Evolutionary conservation across 1,140 invertebrate species (phyloP).

Genomic region (Drosophila pectinifera): DNA sequence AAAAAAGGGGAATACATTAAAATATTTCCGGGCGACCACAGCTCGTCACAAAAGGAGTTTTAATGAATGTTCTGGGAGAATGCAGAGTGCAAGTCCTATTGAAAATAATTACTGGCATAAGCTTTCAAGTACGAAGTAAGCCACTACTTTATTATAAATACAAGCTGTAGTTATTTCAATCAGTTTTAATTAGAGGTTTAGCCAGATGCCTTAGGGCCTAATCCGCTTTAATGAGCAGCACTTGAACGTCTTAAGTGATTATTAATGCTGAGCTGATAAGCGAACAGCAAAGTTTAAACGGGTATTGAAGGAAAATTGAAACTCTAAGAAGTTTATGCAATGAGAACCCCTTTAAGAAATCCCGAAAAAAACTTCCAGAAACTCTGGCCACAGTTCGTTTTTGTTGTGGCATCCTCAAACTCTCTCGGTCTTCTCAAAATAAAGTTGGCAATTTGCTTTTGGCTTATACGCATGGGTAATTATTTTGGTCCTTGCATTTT

Average conservation of each 20-base stretch:
- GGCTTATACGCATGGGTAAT: slow-evolving; percentile 32
- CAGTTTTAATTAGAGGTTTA: not conserved
- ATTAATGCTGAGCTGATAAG: not conserved
- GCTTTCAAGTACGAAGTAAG: slow-evolving; percentile 9
- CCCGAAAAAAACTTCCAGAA: not conserved
- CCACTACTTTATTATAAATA: not conserved
- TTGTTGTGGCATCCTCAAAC: slow-evolving; percentile 5
- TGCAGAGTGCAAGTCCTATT: slow-evolving; percentile 15
- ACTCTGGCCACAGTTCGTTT: not conserved
- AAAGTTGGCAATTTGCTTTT: slow-evolving; percentile 31
- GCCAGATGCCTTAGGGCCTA: not conserved
- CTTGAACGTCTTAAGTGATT: not conserved
- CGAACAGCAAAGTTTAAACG: too few species aligned
- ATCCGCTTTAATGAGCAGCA: not conserved
- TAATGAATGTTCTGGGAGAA: slow-evolving; percentile 20
- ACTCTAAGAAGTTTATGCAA: not conserved
- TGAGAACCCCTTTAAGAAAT: not conserved
- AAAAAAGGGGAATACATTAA: slow-evolving; percentile 23
- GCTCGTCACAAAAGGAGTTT: slow-evolving; percentile 32
- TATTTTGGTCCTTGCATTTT: slow-evolving; percentile 46
- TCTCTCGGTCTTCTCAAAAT: not conserved
- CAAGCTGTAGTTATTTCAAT: not conserved
- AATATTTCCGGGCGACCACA: slow-evolving; percentile 23
- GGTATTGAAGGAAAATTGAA: not conserved
- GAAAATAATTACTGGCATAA: not conserved